Evolutionary conservation across 64 coral and sea anemone species (phyloP), one percentile per base, ranked within the genome.

Genomic region (Dendronephthya gigantea): DNA sequence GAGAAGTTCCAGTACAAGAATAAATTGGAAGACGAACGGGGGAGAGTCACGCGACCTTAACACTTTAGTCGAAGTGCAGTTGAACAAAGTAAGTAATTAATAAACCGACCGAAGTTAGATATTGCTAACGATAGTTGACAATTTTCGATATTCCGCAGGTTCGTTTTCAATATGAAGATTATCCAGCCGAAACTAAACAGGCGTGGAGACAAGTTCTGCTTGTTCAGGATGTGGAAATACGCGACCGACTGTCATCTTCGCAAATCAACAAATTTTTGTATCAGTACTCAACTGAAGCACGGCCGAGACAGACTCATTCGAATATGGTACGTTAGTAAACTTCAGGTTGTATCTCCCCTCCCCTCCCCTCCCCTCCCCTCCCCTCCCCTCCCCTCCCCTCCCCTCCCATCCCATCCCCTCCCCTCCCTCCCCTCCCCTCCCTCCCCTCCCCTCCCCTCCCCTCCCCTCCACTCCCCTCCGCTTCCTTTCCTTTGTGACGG

Each of bases 221-320:
- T 12, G 87, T 90, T 2, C 95, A 98, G 37, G 95, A 98, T 70
- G 90, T 98, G 1, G 95, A 98, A 79, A 91, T 98, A 65, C 90
- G 95, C 13, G 95, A 98, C 38, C 90, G 95, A 14, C 76, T 98
- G 50, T 92, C 92, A 14, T 89, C 91, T 27, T 98, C 95, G 17
- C 95, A 98, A 87, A 98, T 98, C 19, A 98, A 98, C 56, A 98
- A 98, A 81, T 93, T 98, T 37, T 28, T 98, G 19, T 98, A 98
- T 87, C 95, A 98, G 39, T 93, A 98, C 82, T 87, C 87, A 32
- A 91, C 91, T 4, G 89, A 91, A 59, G 87, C 95, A 35, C 81
- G 88, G 37, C 95, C 95, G 0, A 98, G 93, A 81, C 95, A 98
- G 87, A 90, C 95, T 43, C 87, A 98, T 66, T 92, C 95, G 25